phyloP scores from a whole-genome alignment of 2,113 vertebrate genomes.

The Motacilla alba region DNA sequence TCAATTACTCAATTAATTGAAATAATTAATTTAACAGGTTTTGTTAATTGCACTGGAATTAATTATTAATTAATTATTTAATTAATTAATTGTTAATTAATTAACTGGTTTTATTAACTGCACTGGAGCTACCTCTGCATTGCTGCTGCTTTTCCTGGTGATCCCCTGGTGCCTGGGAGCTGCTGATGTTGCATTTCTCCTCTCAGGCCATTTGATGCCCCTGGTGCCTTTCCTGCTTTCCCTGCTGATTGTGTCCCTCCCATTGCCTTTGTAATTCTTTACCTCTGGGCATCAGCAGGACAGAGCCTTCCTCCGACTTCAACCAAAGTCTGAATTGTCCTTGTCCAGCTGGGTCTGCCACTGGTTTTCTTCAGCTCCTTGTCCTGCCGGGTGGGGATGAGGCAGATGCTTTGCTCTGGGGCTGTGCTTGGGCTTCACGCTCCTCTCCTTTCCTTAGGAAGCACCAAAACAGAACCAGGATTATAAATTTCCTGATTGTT shows the following conservation, averaged over 20 bases:
- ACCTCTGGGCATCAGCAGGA: background rate
- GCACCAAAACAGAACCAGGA: background rate
- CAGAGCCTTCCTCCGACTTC: background rate
- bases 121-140: background rate
- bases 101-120: background rate
- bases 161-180: background rate
- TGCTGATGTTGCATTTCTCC: background rate
- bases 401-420: background rate
- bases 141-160: background rate
- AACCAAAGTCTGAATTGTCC: background rate
- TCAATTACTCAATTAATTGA: too few relatives aligned
- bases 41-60: background rate
- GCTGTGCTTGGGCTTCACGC: background rate
- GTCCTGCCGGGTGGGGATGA: accelerated
- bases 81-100: background rate
- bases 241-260: background rate
- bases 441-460: background rate
- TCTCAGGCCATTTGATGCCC: background rate
- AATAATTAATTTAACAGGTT: too few relatives aligned
- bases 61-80: too few relatives aligned
- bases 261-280: background rate
- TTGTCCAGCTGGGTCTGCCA: background rate
- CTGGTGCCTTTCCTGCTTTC: background rate
- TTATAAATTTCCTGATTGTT: background rate
- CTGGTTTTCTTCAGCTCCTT: background rate